These are phyloP conservation scores for Eristalis arbustorum DNA, from an alignment of 2,888 invertebrate genomes.

Conservation along the genomic window DNA sequence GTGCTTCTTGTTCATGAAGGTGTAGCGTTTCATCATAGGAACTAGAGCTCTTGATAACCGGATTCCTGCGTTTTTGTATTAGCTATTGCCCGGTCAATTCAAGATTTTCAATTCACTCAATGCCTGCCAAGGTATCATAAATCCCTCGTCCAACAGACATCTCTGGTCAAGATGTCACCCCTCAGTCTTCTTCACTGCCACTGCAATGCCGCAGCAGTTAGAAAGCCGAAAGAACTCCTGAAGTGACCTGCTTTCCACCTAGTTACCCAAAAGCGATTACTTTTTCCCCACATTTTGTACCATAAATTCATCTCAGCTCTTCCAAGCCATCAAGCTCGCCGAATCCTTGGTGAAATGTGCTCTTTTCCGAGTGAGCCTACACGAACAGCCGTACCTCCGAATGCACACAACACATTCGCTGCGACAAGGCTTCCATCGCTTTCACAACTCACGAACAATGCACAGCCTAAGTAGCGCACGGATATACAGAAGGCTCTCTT, in stretches of 20 bases:
- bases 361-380: constrained; percentile 1
- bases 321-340: constrained; percentile 18
- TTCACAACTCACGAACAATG: constrained; percentile 50
- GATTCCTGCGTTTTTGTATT: too few species aligned
- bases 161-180: too few species aligned
- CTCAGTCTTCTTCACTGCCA: too few species aligned
- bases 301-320: constrained; percentile 24
- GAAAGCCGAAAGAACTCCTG: background rate
- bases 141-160: too few species aligned
- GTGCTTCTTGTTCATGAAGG: too few species aligned
- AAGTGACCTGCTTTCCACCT: background rate
- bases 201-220: too few species aligned
- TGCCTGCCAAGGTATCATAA: too few species aligned
- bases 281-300: background rate
- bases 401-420: background rate
- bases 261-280: background rate
- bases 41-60: too few species aligned
- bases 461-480: constrained; percentile 58
- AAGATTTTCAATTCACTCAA: too few species aligned
- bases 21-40: too few species aligned
- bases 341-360: background rate
- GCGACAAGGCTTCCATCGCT: constrained; percentile 3
- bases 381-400: constrained; percentile 11
- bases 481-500: constrained; percentile 33
- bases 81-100: too few species aligned